Base-by-base conservation (phyloP, 2,113 vertebrate species). In the Cygnus atratus region DNA sequence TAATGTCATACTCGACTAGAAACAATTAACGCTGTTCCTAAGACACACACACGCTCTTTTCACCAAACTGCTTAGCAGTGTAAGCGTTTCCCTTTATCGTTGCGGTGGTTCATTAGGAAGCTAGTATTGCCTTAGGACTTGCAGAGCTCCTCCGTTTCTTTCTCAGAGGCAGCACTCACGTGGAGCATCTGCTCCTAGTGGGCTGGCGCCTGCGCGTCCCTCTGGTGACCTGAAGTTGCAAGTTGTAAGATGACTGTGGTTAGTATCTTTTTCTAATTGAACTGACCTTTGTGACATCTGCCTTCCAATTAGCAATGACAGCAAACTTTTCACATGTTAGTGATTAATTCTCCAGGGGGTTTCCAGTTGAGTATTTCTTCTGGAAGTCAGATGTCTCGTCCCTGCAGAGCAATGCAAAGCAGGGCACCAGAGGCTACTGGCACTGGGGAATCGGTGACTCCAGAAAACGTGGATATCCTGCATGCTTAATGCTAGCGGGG, bases 31-130 rank as follows among this genome's bases (percentile, higher is more conserved):
- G 43, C 12, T 55, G 10, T 52, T 52, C 50, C 24, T 25, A 25
- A 52, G 24, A 52, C 50, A 50, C 11, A 13, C 50, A 25, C 50
- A 26, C 24, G 20, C n/a, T 28, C 28, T 13, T 11, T 28, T 91
- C 46, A 81, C 31, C 37, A 24, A 5, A 33, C 13, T 3, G 10
- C 22, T 84, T 5, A 63, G 65, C 76, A 31, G 52, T 3, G 29
- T 33, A 10, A 66, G 21, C 0, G 1, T 57, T 41, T 46, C 52
- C 39, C 21, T 21, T 70, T 21, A 9, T 39, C 13, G 6, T 20
- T 8, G 0, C 2, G 29, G 9, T 33, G 68, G 3, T 35, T 85
- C 20, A 0, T 21, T 20, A 24, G 77, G 65, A 39, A 26, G 9
- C 2, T 5, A 3, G 17, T 2, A 54, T 22, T 31, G 39, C 25